phyloP scores from a whole-genome alignment of 2,888 invertebrate genomes.

The Nymphalis urticae region DNA sequence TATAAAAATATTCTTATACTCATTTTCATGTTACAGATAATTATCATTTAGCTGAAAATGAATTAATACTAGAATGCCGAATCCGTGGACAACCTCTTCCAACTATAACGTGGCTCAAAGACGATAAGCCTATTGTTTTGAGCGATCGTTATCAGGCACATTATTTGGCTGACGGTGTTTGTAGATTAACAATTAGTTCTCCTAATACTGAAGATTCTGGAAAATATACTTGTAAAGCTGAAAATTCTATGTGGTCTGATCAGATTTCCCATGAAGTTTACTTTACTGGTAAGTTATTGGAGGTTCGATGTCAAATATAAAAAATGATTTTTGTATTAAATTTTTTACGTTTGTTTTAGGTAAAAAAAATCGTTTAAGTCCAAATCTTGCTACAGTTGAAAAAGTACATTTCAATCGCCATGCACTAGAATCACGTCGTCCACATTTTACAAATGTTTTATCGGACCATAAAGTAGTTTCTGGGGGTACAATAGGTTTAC shows the following conservation, averaged over 20 bases:
- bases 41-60: conserved; percentile 87
- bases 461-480: conserved; percentile 87
- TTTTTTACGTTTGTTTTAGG: conserved; percentile 48
- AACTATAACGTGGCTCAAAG: conserved; percentile 88
- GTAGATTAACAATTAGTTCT: conserved; percentile 84
- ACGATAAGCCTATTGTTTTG: conserved; percentile 79
- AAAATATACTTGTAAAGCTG: conserved; percentile 88
- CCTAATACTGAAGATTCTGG: conserved; percentile 87
- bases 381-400: conserved; percentile 62
- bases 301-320: not conserved
- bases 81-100: conserved; percentile 88
- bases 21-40: conserved; percentile 77
- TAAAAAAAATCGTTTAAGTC: conserved; percentile 56
- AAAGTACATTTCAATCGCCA: conserved; percentile 61
- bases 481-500: conserved; percentile 91
- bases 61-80: conserved; percentile 89
- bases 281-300: conserved; percentile 80
- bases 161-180: conserved; percentile 88
- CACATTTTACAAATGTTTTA: conserved; percentile 85
- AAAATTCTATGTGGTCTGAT: conserved; percentile 86
- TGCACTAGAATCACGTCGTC: conserved; percentile 80
- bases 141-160: conserved; percentile 84
- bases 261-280: conserved; percentile 87
- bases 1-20: not conserved
- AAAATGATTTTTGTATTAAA: conserved; percentile 31